Conservation (phyloP, 2,888 invertebrate genomes). For the Drosophila putrida region DNA sequence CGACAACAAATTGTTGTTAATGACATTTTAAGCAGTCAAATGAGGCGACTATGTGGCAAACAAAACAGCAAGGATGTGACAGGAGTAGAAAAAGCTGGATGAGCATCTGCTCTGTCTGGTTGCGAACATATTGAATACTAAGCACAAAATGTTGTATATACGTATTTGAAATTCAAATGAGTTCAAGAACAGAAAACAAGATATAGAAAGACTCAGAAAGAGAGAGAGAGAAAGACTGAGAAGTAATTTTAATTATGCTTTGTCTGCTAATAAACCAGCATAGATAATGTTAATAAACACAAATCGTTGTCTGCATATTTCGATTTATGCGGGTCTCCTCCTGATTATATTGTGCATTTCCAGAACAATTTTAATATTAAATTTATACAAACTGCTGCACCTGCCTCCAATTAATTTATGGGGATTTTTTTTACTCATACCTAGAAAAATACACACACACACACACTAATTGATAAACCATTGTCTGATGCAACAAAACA, state of each 20-base stretch:
- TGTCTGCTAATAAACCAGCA: slow-evolving; percentile 35
- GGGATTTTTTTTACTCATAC: slow-evolving; percentile 4
- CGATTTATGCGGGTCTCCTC: slow-evolving; percentile 6
- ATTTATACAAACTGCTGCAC: slow-evolving; percentile 27
- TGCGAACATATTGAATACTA: slow-evolving; percentile 37
- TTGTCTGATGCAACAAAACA: background rate
- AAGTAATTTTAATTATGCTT: slow-evolving; percentile 44
- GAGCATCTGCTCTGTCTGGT: slow-evolving; percentile 3
- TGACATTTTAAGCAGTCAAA: slow-evolving; percentile 45
- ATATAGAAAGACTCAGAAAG: background rate
- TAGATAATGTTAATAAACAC: slow-evolving; percentile 19
- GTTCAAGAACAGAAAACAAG: background rate
- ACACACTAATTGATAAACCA: background rate
- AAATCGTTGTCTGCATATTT: background rate
- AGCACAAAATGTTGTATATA: slow-evolving; percentile 26
- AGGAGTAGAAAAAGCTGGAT: background rate
- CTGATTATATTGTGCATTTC: slow-evolving; percentile 22
- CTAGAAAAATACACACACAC: background rate
- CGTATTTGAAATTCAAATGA: slow-evolving; percentile 32
- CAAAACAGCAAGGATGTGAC: background rate
- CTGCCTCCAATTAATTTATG: slow-evolving; percentile 33
- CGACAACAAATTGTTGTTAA: slow-evolving; percentile 46
- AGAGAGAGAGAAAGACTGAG: slow-evolving; percentile 9
- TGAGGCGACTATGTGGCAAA: slow-evolving; percentile 23
- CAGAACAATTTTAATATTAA: slow-evolving; percentile 28